Evolutionary conservation across 1,140 invertebrate species (phyloP).

Genomic region (Subanguina moxae): DNA sequence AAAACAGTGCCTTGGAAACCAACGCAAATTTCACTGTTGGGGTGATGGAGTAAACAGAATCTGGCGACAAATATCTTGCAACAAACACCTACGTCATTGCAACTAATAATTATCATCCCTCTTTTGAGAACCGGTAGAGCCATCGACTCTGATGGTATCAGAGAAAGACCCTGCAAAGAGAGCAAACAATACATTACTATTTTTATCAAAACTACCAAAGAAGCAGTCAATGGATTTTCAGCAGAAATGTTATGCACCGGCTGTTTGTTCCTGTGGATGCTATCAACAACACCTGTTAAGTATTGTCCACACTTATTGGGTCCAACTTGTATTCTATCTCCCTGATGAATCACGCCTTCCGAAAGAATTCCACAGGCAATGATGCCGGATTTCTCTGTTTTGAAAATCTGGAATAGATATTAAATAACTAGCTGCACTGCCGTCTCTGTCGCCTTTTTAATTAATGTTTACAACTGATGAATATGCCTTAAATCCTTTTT

Average conservation of each 20-base stretch:
- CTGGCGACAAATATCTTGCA: constrained; percentile 59
- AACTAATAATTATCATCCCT: constrained; percentile 43
- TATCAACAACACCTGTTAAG: constrained; percentile 42
- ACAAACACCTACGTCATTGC: constrained; percentile 10
- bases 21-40: constrained; percentile 30
- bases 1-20: constrained; percentile 66
- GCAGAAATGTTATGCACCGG: constrained; percentile 68
- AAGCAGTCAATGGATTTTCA: constrained; percentile 62
- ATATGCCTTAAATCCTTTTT: too few species aligned
- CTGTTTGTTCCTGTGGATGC: constrained; percentile 52
- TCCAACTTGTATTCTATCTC: constrained; percentile 72
- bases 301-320: constrained; percentile 60
- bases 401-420: constrained; percentile 15
- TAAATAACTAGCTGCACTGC: too few species aligned
- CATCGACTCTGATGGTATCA: neutral
- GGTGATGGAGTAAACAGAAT: constrained; percentile 39
- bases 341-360: constrained; percentile 79
- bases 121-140: constrained; percentile 11
- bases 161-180: neutral
- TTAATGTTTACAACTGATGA: too few species aligned
- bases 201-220: constrained; percentile 8
- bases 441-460: too few species aligned
- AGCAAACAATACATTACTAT: constrained; percentile 1
- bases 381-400: constrained; percentile 59
- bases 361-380: constrained; percentile 78